These are phyloP conservation scores for Rhabdomys pumilio DNA, from an alignment of 2,797 vertebrate species.

Conservation along the genomic window DNA sequence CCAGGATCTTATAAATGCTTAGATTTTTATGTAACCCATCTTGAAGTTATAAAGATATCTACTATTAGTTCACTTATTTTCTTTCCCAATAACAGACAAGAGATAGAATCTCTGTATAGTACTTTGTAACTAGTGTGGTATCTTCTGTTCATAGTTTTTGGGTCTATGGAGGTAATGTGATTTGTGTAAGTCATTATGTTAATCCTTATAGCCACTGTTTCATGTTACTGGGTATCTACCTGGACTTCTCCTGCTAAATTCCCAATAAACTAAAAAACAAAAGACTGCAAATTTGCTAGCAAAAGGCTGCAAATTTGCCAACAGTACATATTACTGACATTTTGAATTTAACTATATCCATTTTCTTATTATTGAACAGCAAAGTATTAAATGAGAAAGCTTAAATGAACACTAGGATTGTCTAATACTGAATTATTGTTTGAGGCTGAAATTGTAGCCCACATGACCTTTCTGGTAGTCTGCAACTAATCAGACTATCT, in stretches of 20 bases:
- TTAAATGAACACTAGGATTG: constrained; percentile 8
- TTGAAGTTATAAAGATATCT: constrained; percentile 8
- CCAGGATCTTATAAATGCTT: too few relatives aligned
- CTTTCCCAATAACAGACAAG: background rate
- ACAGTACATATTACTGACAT: background rate
- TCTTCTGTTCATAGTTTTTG: background rate
- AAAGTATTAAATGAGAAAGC: constrained; percentile 35
- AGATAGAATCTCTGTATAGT: background rate
- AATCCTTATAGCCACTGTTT: constrained; percentile 4
- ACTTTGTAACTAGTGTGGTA: background rate
- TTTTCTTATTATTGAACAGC: constrained; percentile 15
- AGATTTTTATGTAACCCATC: background rate
- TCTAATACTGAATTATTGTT: constrained; percentile 10
- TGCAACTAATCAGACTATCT: background rate
- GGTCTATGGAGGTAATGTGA: background rate
- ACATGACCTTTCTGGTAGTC: background rate
- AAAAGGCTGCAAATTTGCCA: background rate
- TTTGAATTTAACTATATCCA: constrained; percentile 16
- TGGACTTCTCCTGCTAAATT: background rate
- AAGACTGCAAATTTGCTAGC: background rate
- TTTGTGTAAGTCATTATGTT: background rate
- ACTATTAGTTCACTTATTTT: background rate
- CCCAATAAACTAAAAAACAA: background rate
- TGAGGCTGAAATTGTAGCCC: background rate
- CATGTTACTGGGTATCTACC: background rate